Base-by-base conservation (phyloP, 2,888 invertebrate species). In the Tachina fera region DNA sequence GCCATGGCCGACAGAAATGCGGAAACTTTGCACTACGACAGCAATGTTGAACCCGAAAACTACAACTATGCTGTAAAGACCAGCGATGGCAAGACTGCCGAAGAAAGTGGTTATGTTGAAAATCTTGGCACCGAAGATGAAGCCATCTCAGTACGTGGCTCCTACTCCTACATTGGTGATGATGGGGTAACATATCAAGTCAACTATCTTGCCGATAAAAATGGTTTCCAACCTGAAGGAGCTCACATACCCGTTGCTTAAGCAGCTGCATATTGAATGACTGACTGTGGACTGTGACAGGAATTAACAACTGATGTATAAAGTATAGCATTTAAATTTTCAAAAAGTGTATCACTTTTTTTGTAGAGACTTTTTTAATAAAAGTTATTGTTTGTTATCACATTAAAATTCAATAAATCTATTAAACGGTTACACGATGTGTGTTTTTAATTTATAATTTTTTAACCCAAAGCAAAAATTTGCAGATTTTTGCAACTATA, bases 151-250 rank as follows among this genome's bases (percentile, higher is more conserved):
- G 93, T 95, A 16, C 91, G 89, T 60, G 95, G 95, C 16, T 92
- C 93, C 4, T 94, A 93, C 91, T 92, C 93, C 39, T 94, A 93
- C 93, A 91, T 94, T 0, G 95, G 93, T 31, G 94, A 94, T 58
- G 95, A 95, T 88, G 95, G 95, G 5, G 93, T 93, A 39, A 92
- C 92, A 0, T 95, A 95, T 90, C 93, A 93, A 6, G 94, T 96
- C 79, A 94, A 88, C 87, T 93, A 92, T 81, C 47, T 91, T 14
- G 93, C 93, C 76, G 92, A 92, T 87, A 91, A 91, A 88, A 92
- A 92, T 51, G 92, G 93, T 79, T 92, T 90, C 91, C 94, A 93
- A 90, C 94, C 94, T 9, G 89, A 92, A 90, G 94, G 94, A 47
- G 93, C 92, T 11, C 93, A 94, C 90, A 88, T 94, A 81, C 94